These are phyloP conservation scores for Actenoides hombroni DNA, from an alignment of 2,113 vertebrate species.

Conservation along the genomic window DNA sequence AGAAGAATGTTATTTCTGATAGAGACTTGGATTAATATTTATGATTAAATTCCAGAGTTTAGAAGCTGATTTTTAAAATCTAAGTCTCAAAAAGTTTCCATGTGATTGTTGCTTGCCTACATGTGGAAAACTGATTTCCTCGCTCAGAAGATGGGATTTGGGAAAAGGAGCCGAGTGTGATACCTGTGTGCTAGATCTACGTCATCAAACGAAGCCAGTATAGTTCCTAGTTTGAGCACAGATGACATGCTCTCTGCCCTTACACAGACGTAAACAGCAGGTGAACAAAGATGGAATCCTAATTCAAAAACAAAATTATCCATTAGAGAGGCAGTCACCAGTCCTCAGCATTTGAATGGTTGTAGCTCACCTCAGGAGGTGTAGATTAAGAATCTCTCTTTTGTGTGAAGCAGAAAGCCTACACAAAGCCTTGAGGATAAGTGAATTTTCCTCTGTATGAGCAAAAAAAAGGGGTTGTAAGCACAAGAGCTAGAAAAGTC, in stretches of 20 bases:
- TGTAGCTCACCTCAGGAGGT: neutral
- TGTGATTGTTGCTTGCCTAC: neutral
- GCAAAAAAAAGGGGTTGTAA: neutral
- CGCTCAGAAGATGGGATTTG: neutral
- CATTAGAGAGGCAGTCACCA: neutral
- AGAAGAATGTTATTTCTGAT: neutral
- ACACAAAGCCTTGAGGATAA: constrained; percentile 3
- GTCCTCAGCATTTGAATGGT: neutral
- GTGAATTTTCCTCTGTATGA: neutral
- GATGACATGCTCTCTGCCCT: neutral
- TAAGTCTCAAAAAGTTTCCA: neutral
- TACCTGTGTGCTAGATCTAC: neutral
- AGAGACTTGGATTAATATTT: neutral
- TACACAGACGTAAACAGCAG: neutral
- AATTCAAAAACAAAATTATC: neutral
- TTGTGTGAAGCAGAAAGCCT: neutral
- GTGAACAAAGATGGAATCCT: neutral
- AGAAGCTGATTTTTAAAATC: neutral
- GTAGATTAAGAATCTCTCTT: neutral
- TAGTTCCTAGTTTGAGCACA: neutral
- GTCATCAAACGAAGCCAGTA: neutral
- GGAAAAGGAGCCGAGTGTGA: neutral
- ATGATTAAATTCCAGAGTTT: neutral
- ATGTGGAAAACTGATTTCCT: neutral
- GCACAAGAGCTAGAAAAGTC: neutral